Base-by-base conservation (phyloP, 2,888 invertebrate genomes). In the Thymelicus acteon region DNA sequence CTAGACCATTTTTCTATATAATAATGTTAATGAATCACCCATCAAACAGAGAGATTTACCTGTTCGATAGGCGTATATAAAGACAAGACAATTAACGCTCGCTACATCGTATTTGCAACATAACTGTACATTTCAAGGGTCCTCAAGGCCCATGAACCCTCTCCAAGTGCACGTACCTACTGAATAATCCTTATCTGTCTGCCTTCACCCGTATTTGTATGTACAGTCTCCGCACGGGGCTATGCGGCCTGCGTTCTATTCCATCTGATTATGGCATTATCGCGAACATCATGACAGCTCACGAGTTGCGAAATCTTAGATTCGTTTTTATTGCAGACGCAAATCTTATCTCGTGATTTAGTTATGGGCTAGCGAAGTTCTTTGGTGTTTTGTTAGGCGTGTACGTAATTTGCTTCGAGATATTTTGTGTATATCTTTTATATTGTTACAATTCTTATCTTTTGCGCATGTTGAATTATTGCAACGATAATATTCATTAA, bases 211-310 rank as follows among this genome's bases (percentile, higher is more conserved):
- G 69, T 70, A 70, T 70, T 70, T 60, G 70, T 64, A 63, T 15
- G 61, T 52, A 64, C 69, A 69, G 63, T 58, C 64, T 63, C 69
- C 15, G 44, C 47, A n/a, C 19, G 40, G 49, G 49, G 48, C 64
- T 60, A 64, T 70, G 60, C 64, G 64, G 64, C 31, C 13, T 49
- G 60, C 69, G 69, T 64, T 24, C 48, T 70, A 49, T 64, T 60
- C 40, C 69, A 70, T 70, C 70, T 70, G 70, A 70, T 70, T 70
- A 70, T 60, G 39, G 60, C 52, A 60, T 70, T 64, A 70, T 70
- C 70, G 64, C 60, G 57, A 58, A 49, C 64, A 70, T 70, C 70
- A 70, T 31, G 70, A 70, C 70, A 60, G 70, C 58, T 24, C 48
- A 62, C 52, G 60, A 69, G 57, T 63, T 57, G 64, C 64, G 60